Percentiles rank a stretch among this genome's conserved stretches.
Evolutionary conservation across 2,888 invertebrate species (phyloP).

Genomic region (Drosophila trichaetosa): DNA sequence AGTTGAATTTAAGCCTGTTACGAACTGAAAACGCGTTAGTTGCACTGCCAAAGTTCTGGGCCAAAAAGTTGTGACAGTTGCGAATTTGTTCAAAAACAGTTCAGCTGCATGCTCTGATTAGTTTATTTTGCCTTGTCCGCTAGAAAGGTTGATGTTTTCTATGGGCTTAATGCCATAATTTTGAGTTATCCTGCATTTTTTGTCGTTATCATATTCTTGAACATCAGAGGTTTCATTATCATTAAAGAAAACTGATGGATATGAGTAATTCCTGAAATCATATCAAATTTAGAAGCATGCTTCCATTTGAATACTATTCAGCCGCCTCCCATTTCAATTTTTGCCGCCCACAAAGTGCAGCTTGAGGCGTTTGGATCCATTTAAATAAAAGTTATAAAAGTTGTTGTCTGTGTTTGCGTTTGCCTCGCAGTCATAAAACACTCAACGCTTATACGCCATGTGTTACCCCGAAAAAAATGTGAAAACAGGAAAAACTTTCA

Average conservation of each 20-base stretch:
- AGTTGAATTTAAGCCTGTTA: conserved; percentile 30
- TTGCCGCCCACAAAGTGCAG: background rate
- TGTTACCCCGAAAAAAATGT: conserved; percentile 45
- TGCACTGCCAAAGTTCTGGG: conserved; percentile 9
- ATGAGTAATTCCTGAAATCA: background rate
- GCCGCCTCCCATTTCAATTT: background rate
- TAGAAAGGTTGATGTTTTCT: background rate
- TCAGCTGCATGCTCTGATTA: conserved; percentile 17
- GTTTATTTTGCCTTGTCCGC: background rate
- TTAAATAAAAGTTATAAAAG: conserved; percentile 51
- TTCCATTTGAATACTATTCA: background rate
- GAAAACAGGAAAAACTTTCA: conserved; percentile 49
- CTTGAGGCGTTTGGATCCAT: conserved; percentile 50
- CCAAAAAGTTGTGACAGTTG: conserved; percentile 35
- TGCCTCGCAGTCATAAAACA: conserved; percentile 70
- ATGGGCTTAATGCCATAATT: background rate
- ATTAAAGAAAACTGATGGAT: background rate
- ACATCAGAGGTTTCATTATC: background rate
- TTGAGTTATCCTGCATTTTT: background rate
- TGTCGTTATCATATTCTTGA: background rate
- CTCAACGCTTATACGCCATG: conserved; percentile 73
- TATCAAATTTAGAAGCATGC: background rate
- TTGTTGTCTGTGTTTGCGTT: conserved; percentile 37
- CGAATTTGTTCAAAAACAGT: conserved; percentile 14
- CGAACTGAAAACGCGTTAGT: conserved; percentile 10